Evolutionary conservation across 2,113 vertebrate species (phyloP), one percentile per base, ranked within the genome.

Genomic region (Trachemys scripta): DNA sequence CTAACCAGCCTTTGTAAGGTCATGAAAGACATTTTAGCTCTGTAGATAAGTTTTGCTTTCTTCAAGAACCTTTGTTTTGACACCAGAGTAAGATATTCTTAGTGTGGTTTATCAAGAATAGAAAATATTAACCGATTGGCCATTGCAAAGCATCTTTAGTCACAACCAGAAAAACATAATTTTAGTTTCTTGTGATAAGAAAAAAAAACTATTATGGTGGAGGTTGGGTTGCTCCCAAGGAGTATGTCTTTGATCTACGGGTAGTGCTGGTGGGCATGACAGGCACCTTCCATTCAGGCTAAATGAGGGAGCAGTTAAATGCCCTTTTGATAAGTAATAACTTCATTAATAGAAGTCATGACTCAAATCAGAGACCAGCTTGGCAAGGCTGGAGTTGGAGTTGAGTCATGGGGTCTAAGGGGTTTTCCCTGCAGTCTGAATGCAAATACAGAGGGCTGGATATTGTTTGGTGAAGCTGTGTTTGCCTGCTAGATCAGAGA

Each of bases 11-110:
- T 89, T 91, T 93, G 4, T 80, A 84, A 20, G 5, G 19, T 45
- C 9, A 27, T 13, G 84, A 20, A n/a, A 94, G 89, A 78, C 10
- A 50, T 93, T 72, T 78, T 84, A 45, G 2, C 6, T 80, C 1
- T 0, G 14, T 72, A 78, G 82, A 62, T 53, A 93, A n/a, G 1
- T 1, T 0, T 5, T 50, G 42, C 69, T 31, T 86, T 53, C 24
- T 92, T 94, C 87, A 88, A 90, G 80, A 2, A 84, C 2, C 17
- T 31, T 25, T 78, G 16, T 19, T 93, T 94, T 56, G 17, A 42
- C 85, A 59, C 76, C 14, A 1, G 38, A 72, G 1, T 80, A 75
- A 57, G 12, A n/a, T 80, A 1, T 50, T 53, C 59, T 56, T 76
- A n/a, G 51, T 47, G 25, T 80, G 85, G 54, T 91, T 91, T 86